Conservation (phyloP, 2,113 vertebrate genomes). For the Pelmatolapia mariae region DNA sequence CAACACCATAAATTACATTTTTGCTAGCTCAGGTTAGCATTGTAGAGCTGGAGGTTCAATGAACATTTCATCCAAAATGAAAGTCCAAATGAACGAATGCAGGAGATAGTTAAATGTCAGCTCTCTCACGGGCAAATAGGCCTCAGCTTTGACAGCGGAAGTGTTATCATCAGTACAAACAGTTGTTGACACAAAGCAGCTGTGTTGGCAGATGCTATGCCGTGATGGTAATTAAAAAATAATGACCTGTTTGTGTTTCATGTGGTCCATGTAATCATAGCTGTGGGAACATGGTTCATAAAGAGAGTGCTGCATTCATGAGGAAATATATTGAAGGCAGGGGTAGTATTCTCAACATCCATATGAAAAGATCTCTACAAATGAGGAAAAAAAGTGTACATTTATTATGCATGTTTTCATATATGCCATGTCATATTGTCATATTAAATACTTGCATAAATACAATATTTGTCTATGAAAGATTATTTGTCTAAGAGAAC, state of each 20-base stretch:
- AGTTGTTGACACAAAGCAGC: slow-evolving; percentile 27
- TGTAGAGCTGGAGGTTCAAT: background rate
- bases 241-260: slow-evolving; percentile 27
- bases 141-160: background rate
- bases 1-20: background rate
- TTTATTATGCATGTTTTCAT: background rate
- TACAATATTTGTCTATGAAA: background rate
- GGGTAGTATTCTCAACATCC: background rate
- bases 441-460: background rate
- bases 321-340: background rate
- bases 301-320: background rate
- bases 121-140: background rate
- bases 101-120: background rate
- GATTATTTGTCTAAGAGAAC: background rate
- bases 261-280: slow-evolving; percentile 14
- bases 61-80: background rate
- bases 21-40: background rate
- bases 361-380: background rate
- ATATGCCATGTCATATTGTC: background rate
- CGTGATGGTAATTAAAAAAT: slow-evolving; percentile 38
- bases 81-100: background rate
- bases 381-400: background rate
- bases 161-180: slow-evolving; percentile 12
- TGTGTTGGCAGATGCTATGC: slow-evolving; percentile 9
- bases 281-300: background rate